Conservation (phyloP, 2,888 invertebrate species). For the Hypomecis atomaria region DNA sequence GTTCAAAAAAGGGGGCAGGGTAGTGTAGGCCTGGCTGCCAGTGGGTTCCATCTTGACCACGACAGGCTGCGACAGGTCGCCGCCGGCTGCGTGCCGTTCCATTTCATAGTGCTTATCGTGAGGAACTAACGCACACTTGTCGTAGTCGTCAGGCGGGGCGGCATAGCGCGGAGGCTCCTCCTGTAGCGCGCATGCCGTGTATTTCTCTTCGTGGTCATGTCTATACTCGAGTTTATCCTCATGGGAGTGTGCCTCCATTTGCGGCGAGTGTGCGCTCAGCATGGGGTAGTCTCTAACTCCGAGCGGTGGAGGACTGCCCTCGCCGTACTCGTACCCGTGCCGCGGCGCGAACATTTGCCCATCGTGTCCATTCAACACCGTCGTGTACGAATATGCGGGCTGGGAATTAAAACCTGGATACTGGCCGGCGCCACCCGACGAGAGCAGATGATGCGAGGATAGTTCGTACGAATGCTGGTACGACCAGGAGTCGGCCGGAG, state of each 20-base stretch:
- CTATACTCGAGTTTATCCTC: slow-evolving; percentile 80
- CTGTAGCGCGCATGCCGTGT: slow-evolving; percentile 76
- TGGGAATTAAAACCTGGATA: slow-evolving; percentile 87
- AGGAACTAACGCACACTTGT: slow-evolving; percentile 83
- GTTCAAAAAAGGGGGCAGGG: slow-evolving; percentile 92
- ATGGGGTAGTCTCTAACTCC: slow-evolving; percentile 87
- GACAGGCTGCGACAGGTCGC: slow-evolving; percentile 69
- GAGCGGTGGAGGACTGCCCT: slow-evolving; percentile 87
- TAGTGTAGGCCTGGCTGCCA: slow-evolving; percentile 85
- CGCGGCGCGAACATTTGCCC: slow-evolving; percentile 88
- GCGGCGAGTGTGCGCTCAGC: slow-evolving; percentile 86
- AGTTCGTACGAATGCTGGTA: slow-evolving; percentile 92
- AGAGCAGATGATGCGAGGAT: slow-evolving; percentile 90
- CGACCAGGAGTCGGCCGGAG: slow-evolving; percentile 92
- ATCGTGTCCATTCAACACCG: slow-evolving; percentile 89
- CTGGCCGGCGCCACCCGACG: slow-evolving; percentile 86
- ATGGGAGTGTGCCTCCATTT: slow-evolving; percentile 81
- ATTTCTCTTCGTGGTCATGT: slow-evolving; percentile 80
- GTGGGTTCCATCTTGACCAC: slow-evolving; percentile 85
- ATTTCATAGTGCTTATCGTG: slow-evolving; percentile 79
- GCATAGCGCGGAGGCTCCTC: slow-evolving; percentile 84
- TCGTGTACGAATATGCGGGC: slow-evolving; percentile 86
- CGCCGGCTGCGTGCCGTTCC: slow-evolving; percentile 67
- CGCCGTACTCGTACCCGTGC: slow-evolving; percentile 85
- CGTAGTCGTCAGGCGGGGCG: slow-evolving; percentile 84